phyloP scores from a whole-genome alignment of 2,113 vertebrate genomes.

The Tinamus guttatus region DNA sequence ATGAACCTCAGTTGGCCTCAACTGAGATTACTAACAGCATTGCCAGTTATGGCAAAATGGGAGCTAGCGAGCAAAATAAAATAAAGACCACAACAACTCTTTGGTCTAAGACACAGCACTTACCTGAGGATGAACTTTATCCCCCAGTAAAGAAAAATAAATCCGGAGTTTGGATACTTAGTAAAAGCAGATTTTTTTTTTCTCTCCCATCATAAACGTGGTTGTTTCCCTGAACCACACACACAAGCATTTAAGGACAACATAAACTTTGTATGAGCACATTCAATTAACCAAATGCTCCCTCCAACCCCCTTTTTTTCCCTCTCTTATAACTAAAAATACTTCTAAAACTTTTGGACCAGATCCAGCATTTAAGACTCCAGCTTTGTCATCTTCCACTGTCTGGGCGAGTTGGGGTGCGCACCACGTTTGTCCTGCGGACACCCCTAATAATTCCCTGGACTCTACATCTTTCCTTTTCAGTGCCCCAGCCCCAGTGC shows the following conservation, averaged over 20 bases:
- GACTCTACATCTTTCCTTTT: rapidly evolving
- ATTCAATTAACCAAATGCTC: neutral
- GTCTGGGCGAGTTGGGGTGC: too few relatives aligned
- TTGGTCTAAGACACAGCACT: neutral
- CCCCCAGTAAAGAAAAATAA: neutral
- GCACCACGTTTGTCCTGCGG: neutral
- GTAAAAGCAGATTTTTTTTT: neutral
- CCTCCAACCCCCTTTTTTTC: neutral
- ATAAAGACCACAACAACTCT: neutral
- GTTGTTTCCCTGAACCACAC: neutral
- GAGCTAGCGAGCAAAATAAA: neutral
- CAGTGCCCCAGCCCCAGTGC: neutral
- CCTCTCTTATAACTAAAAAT: neutral
- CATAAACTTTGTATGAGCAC: neutral
- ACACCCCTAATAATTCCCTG: neutral
- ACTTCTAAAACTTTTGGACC: neutral
- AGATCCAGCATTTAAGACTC: rapidly evolving
- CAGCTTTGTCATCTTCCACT: neutral
- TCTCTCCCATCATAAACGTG: neutral
- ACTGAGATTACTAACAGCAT: conserved; percentile 10
- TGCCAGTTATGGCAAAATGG: neutral
- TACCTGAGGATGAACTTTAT: neutral
- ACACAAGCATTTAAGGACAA: neutral
- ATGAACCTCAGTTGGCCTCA: neutral
- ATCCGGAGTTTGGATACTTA: neutral